Percentiles rank a stretch among this genome's conserved stretches.
These are phyloP conservation scores for Notoglanidium macrostoma DNA, from an alignment of 2,797 vertebrate genomes.

Conservation along the genomic window DNA sequence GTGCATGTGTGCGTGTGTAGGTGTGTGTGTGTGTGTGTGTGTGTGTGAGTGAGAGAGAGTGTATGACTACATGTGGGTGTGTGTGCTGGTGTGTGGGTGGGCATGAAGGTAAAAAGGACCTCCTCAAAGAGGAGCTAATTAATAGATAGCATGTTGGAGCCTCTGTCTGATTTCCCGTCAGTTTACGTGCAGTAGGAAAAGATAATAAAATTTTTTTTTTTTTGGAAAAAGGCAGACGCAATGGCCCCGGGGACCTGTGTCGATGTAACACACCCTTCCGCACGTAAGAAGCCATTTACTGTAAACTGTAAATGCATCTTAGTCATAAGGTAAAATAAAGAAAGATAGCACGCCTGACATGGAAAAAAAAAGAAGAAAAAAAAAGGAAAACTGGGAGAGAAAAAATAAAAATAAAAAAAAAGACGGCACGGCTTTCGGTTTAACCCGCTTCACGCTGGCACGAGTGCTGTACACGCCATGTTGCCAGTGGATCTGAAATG, in stretches of 20 bases:
- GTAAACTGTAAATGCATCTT: constrained; percentile 52
- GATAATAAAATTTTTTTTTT: not conserved
- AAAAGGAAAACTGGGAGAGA: not conserved
- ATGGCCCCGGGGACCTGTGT: constrained; percentile 18
- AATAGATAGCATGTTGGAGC: constrained; percentile 63
- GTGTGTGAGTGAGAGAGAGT: not conserved
- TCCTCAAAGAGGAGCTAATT: constrained; percentile 65
- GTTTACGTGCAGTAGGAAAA: constrained; percentile 47
- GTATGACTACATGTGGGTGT: not conserved
- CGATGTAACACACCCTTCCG: constrained; percentile 28
- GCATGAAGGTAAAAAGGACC: constrained; percentile 15
- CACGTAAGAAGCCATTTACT: constrained; percentile 54
- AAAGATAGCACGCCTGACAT: not conserved
- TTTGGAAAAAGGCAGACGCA: constrained; percentile 23
- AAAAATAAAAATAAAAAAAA: constrained; percentile 4
- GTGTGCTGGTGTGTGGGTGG: constrained; percentile 21
- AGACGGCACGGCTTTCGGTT: not conserved
- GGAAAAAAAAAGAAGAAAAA: no score
- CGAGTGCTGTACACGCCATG: not conserved
- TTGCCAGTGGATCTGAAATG: constrained; percentile 11
- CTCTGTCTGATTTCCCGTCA: constrained; percentile 57
- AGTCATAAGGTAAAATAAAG: constrained; percentile 39
- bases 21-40: constrained; percentile 10
- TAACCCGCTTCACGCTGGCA: not conserved
- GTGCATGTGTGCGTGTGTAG: constrained; percentile 8